Evolutionary conservation across 1,140 invertebrate genomes (phyloP).

Genomic region (Drosophila equinoxialis): DNA sequence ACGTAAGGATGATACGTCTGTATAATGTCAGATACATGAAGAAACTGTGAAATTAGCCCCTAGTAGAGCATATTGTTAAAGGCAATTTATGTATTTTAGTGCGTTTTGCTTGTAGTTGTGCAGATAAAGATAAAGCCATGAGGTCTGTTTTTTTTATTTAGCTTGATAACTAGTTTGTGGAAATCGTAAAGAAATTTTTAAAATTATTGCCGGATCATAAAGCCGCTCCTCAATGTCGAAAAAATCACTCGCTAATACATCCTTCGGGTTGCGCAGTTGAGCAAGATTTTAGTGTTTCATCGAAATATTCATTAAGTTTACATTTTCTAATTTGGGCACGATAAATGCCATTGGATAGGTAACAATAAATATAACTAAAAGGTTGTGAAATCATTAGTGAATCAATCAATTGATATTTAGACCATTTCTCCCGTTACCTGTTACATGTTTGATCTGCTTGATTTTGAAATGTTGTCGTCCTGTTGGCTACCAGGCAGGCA

Average conservation of each 20-base stretch:
- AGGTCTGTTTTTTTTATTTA: conserved; percentile 7
- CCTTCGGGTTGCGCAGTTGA: conserved; percentile 8
- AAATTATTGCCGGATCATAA: background rate
- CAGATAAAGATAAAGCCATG: background rate
- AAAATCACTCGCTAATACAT: conserved; percentile 23
- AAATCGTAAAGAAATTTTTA: conserved; percentile 8
- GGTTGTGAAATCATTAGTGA: background rate
- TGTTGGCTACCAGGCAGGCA: background rate
- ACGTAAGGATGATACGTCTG: background rate
- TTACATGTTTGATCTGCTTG: conserved; percentile 45
- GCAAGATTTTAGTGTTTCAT: background rate
- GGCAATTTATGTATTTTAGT: background rate
- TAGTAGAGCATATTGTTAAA: background rate
- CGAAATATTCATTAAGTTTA: conserved; percentile 24
- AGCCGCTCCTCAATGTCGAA: background rate
- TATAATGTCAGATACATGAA: background rate
- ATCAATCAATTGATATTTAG: background rate
- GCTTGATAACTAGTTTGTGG: conserved; percentile 6
- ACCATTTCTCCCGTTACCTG: background rate
- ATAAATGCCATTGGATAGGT: background rate
- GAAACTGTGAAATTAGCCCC: background rate
- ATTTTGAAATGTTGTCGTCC: conserved; percentile 17
- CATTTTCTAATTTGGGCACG: background rate
- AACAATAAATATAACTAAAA: conserved; percentile 45
- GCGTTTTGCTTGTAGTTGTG: background rate